These are phyloP conservation scores for Keiferia lycopersicella DNA, from an alignment of 2,888 invertebrate species.

Conservation along the genomic window DNA sequence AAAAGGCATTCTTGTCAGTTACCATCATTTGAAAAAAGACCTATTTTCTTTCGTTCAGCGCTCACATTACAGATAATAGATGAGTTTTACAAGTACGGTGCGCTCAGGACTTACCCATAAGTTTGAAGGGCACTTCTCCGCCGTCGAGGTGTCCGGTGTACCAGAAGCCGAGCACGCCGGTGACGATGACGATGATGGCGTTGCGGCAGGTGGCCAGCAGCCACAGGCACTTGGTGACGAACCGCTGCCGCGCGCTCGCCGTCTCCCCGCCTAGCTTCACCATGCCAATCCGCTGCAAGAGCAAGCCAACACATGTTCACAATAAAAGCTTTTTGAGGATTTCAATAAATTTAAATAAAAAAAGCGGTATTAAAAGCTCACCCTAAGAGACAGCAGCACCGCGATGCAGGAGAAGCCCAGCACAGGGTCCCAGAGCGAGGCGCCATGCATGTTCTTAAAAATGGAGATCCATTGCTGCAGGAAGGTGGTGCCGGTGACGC, in stretches of 20 bases:
- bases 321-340: neutral
- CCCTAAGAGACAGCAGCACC: slow-evolving; percentile 88
- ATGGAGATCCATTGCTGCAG: slow-evolving; percentile 89
- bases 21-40: neutral
- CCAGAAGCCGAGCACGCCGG: slow-evolving; percentile 86
- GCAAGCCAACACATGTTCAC: slow-evolving; percentile 25
- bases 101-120: slow-evolving; percentile 81
- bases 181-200: slow-evolving; percentile 89
- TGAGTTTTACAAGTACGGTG: neutral
- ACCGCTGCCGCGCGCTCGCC: slow-evolving; percentile 79
- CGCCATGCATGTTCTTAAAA: slow-evolving; percentile 83
- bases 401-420: slow-evolving; percentile 89
- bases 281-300: slow-evolving; percentile 83
- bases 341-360: neutral
- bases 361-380: slow-evolving; percentile 55
- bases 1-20: neutral
- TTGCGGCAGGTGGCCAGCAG: slow-evolving; percentile 90
- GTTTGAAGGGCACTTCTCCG: slow-evolving; percentile 84
- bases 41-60: neutral
- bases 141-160: slow-evolving; percentile 75
- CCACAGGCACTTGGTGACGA: slow-evolving; percentile 86
- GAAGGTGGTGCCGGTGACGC: slow-evolving; percentile 87
- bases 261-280: slow-evolving; percentile 82
- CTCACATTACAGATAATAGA: neutral
- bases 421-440: slow-evolving; percentile 86